Percentiles rank a stretch among this genome's conserved stretches.
Conservation (phyloP, 92 coral and sea anemone species). For the Parazoanthus atlanticus region DNA sequence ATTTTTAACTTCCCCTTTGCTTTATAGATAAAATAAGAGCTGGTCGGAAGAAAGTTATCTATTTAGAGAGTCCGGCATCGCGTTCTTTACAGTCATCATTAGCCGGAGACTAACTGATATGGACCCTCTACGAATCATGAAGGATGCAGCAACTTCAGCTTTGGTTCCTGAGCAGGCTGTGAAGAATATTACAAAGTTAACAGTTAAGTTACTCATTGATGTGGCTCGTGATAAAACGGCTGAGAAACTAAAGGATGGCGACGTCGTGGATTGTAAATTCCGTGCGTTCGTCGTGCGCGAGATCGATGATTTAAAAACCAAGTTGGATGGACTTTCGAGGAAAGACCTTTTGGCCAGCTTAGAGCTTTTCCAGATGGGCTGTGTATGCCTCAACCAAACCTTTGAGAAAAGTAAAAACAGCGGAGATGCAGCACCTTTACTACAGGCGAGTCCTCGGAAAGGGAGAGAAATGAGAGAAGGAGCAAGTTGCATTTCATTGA, state of each 20-base stretch:
- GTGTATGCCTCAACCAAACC: background rate
- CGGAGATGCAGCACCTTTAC: background rate
- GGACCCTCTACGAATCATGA: background rate
- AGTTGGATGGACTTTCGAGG: background rate
- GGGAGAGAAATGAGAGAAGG: background rate
- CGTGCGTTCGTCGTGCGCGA: background rate
- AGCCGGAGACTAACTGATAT: too few relatives aligned
- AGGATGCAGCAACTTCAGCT: background rate
- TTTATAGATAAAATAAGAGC: background rate
- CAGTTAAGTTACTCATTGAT: background rate
- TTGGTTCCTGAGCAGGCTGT: background rate
- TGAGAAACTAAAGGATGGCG: background rate
- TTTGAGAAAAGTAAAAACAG: background rate
- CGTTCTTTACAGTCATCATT: background rate
- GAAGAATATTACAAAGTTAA: background rate
- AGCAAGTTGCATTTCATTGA: background rate
- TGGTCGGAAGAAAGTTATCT: background rate
- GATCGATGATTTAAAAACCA: background rate
- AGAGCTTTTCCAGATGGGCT: background rate
- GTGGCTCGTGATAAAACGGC: conserved; percentile 1
- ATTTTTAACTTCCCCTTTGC: conserved; percentile 1
- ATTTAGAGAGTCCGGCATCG: background rate
- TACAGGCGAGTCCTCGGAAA: background rate
- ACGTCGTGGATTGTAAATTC: background rate
- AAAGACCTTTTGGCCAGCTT: background rate